phyloP scores from a whole-genome alignment of 2,113 vertebrate species.

The Brevimyrus niger region DNA sequence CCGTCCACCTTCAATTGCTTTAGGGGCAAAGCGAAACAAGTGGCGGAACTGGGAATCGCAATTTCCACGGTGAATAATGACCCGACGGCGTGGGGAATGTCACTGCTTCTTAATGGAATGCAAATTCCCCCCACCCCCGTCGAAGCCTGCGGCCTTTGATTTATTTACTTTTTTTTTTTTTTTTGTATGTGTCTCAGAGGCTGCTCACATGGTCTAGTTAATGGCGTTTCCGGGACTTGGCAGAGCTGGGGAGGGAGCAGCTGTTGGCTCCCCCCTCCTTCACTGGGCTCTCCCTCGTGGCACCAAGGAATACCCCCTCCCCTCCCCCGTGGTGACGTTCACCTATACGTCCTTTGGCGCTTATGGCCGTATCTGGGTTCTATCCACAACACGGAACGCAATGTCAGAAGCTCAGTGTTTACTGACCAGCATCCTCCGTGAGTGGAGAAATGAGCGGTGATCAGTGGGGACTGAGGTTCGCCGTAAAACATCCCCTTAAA shows the following conservation, averaged over 20 bases:
- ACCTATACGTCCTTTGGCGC: background rate
- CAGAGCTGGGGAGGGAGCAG: background rate
- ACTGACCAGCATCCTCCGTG: background rate
- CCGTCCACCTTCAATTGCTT: conserved; percentile 31
- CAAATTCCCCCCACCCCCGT: conserved; percentile 26
- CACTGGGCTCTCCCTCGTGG: background rate
- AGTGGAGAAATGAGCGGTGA: background rate
- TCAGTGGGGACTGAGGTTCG: background rate
- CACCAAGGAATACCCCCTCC: background rate
- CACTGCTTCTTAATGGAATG: conserved; percentile 30
- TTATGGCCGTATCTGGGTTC: background rate
- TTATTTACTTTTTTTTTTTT: conserved; percentile 19
- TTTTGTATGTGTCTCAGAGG: background rate
- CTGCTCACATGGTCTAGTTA: background rate
- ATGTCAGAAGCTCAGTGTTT: background rate
- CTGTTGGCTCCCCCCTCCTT: background rate
- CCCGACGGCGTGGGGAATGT: conserved; percentile 30
- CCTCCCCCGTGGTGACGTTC: background rate
- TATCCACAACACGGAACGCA: background rate
- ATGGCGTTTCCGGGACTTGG: background rate
- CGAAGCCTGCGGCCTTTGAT: conserved; percentile 16
- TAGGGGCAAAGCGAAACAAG: conserved; percentile 33
- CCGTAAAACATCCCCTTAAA: background rate
- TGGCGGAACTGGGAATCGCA: conserved; percentile 26
- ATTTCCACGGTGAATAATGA: conserved; percentile 42